A percentile compares a stretch with the other conserved stretches of the same genome.
These are phyloP conservation scores for Bradypodion pumilum DNA, from an alignment of 2,797 vertebrate genomes.

Conservation along the genomic window DNA sequence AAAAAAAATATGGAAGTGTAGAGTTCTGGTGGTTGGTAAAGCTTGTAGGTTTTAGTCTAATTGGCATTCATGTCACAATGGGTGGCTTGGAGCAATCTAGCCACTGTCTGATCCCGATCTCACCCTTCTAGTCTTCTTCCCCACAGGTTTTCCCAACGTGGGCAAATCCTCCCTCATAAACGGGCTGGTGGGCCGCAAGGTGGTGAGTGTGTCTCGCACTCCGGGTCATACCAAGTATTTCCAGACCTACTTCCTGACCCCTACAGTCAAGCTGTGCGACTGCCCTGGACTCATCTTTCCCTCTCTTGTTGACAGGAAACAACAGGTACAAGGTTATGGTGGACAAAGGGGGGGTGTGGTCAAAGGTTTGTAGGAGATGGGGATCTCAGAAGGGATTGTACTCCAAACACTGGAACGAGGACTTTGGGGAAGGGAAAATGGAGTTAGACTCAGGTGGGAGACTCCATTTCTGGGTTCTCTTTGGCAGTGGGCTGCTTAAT, in stretches of 20 bases:
- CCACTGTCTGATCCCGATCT: neutral
- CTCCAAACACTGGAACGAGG: neutral
- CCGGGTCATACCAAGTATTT: slow-evolving; percentile 97
- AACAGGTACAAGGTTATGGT: slow-evolving; percentile 79
- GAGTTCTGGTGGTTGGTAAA: too few species aligned
- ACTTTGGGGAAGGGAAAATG: too few species aligned
- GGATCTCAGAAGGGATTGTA: neutral
- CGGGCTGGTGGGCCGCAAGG: slow-evolving; percentile 88
- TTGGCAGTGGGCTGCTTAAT: neutral
- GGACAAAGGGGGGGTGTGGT: neutral
- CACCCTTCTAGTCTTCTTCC: neutral
- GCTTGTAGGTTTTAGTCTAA: too few species aligned
- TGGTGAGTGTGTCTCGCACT: slow-evolving; percentile 91
- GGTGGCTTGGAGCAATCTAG: neutral
- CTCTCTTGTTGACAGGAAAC: slow-evolving; percentile 81
- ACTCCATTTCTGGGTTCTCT: neutral
- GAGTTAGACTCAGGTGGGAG: neutral
- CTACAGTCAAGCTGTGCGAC: slow-evolving; percentile 90
- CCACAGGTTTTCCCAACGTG: slow-evolving; percentile 88
- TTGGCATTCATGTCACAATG: neutral
- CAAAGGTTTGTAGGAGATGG: neutral
- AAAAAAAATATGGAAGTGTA: too few species aligned
- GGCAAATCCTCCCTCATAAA: slow-evolving; percentile 93
- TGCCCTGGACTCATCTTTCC: slow-evolving; percentile 93
- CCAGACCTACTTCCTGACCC: slow-evolving; percentile 95